Percentiles rank a stretch among this genome's conserved stretches.
Evolutionary conservation across 2,113 vertebrate genomes (phyloP).

Genomic region (Lepisosteus osseus): DNA sequence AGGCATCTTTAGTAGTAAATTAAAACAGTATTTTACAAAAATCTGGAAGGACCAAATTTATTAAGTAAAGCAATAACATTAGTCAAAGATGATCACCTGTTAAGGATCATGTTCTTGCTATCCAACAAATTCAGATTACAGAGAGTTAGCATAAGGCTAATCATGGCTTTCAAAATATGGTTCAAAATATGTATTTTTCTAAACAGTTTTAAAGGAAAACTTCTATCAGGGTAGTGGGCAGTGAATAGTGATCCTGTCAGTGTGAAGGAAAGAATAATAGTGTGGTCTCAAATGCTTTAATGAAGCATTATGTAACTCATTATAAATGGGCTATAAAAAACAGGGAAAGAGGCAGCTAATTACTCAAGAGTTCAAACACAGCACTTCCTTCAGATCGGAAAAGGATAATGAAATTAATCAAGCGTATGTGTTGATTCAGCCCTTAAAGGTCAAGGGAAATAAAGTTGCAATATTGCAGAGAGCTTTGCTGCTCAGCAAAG

Average conservation of each 20-base stretch:
- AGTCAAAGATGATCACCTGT: too few species aligned
- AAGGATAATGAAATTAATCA: slow-evolving; percentile 40
- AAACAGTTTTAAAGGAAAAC: neutral
- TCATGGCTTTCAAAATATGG: too few species aligned
- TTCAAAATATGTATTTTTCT: too few species aligned
- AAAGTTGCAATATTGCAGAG: slow-evolving; percentile 36
- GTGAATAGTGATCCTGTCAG: neutral
- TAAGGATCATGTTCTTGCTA: too few species aligned
- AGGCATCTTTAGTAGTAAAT: too few species aligned
- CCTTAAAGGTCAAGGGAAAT: slow-evolving; percentile 39
- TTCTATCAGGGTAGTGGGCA: neutral
- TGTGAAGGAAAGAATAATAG: neutral
- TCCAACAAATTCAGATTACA: too few species aligned
- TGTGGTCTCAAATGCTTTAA: slow-evolving; percentile 38
- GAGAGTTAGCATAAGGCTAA: too few species aligned
- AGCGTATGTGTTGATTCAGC: slow-evolving; percentile 32
- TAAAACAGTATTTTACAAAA: too few species aligned
- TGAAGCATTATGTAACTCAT: slow-evolving; percentile 33
- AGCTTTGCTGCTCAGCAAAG: slow-evolving; percentile 19
- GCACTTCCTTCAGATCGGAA: slow-evolving; percentile 26
- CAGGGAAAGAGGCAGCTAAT: slow-evolving; percentile 32
- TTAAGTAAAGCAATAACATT: too few species aligned
- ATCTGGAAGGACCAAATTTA: too few species aligned
- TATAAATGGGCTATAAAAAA: slow-evolving; percentile 18
- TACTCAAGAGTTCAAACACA: slow-evolving; percentile 24